A percentile compares a stretch with the other conserved stretches of the same genome.
Evolutionary conservation across 2,797 vertebrate genomes (phyloP).

Genomic region (Gymnopithys bicolor): DNA sequence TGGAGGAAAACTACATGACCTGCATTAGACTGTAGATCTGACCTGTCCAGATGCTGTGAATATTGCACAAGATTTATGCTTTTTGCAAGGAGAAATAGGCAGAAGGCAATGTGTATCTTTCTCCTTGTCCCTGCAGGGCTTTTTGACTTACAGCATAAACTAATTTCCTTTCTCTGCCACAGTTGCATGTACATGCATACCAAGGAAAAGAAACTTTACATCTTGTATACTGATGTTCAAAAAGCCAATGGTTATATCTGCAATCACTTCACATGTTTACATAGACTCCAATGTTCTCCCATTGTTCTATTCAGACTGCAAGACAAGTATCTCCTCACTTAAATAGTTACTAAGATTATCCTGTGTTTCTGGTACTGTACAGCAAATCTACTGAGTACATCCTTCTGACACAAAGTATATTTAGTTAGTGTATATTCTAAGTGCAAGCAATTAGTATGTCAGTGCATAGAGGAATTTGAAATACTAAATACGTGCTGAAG

Average conservation of each 20-base stretch:
- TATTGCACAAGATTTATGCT: neutral
- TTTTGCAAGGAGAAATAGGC: neutral
- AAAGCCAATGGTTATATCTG: neutral
- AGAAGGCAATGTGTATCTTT: neutral
- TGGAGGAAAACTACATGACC: neutral
- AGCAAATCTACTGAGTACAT: neutral
- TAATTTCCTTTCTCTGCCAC: neutral
- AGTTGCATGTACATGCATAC: neutral
- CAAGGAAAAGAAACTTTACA: neutral
- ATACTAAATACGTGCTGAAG: neutral
- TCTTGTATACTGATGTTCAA: neutral
- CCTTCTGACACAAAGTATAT: neutral
- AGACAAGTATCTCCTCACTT: neutral
- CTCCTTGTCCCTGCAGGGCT: neutral
- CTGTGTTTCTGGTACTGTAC: neutral
- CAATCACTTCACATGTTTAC: neutral
- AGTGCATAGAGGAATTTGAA: slow-evolving; percentile 7
- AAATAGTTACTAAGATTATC: slow-evolving; percentile 2
- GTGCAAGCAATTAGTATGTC: slow-evolving; percentile 4
- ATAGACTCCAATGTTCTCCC: neutral
- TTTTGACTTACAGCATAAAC: neutral
- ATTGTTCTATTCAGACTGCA: neutral
- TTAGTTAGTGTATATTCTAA: slow-evolving; percentile 13
- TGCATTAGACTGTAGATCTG: neutral
- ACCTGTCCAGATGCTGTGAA: neutral